Conservation (phyloP, 1,140 invertebrate species). For the Zaprionus ghesquierei region DNA sequence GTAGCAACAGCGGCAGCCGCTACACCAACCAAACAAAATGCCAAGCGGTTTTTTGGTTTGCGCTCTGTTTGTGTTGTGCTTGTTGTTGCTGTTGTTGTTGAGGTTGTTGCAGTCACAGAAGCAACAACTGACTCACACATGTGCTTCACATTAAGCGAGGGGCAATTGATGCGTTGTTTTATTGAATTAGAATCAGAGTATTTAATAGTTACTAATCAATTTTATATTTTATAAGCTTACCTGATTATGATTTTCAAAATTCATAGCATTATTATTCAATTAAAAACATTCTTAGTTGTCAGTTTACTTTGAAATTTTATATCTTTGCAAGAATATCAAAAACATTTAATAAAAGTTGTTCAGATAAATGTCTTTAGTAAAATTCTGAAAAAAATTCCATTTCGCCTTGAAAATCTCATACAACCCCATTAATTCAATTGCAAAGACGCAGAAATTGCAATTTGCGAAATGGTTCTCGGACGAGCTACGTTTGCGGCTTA, state of each 20-base stretch:
- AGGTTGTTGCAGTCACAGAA: constrained; percentile 13
- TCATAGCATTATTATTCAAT: too few species aligned
- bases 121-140: constrained; percentile 48
- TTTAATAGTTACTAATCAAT: too few species aligned
- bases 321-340: too few species aligned
- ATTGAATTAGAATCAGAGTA: too few species aligned
- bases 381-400: background rate
- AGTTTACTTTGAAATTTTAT: too few species aligned
- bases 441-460: constrained; percentile 1
- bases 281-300: too few species aligned
- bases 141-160: constrained; percentile 45
- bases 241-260: too few species aligned
- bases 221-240: too few species aligned
- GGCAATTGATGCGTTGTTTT: background rate
- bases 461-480: background rate
- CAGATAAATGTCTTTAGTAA: too few species aligned
- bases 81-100: constrained; percentile 8
- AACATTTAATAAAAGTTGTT: too few species aligned
- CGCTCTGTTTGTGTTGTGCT: constrained; percentile 21
- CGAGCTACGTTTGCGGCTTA: constrained; percentile 17
- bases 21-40: constrained; percentile 50
- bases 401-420: background rate
- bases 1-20: constrained; percentile 8
- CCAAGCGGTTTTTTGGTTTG: constrained; percentile 46
- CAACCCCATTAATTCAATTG: background rate